Evolutionary conservation across 2,113 vertebrate species (phyloP), one percentile per base, ranked within the genome.

Genomic region (Syngnathus scovelli): DNA sequence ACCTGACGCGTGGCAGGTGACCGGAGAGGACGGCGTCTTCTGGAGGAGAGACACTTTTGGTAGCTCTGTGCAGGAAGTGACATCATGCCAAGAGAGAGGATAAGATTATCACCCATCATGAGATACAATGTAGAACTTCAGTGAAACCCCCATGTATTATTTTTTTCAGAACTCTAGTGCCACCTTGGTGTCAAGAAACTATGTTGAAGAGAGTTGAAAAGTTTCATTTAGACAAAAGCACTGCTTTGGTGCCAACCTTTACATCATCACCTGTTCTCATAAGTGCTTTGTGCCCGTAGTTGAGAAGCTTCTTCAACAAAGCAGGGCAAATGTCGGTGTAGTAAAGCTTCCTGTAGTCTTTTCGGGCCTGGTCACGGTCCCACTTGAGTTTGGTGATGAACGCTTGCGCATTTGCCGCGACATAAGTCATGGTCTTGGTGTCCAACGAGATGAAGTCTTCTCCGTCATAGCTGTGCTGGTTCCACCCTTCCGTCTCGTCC

Each of bases 391-490:
- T 64, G 41, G n/a, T 64, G 39, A 64, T 48, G 39, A 64, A 21
- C 27, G 61, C 61, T 44, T 64, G 43, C 23, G 11, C 21, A 27
- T 64, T 48, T 13, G 43, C 19, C 10, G 61, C 61, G 21, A 48
- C 23, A 10, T 43, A 64, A 5, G 41, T 64, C 39, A 64, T 41
- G 5, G 61, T 64, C 54, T 80, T 58, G 23, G 72, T 5, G 61
- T 91, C 73, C 0, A 88, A 44, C 13, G 39, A 0, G 1, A 91
- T 0, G 41, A 83, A 89, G 10, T 91, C 83, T 0, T 2, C 60
- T 52, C 89, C 86, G 0, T 92, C 71, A 4, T 74, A 89, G 5
- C 71, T 80, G 0, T 0, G 0, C 48, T 78, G 83, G 0, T 0
- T 0, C 3, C 8, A 81, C 0, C 78, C 84, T 0, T 7, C 46